Evolutionary conservation across 2,113 vertebrate species (phyloP), one percentile per base, ranked within the genome.

Genomic region (Willisornis vidua): DNA sequence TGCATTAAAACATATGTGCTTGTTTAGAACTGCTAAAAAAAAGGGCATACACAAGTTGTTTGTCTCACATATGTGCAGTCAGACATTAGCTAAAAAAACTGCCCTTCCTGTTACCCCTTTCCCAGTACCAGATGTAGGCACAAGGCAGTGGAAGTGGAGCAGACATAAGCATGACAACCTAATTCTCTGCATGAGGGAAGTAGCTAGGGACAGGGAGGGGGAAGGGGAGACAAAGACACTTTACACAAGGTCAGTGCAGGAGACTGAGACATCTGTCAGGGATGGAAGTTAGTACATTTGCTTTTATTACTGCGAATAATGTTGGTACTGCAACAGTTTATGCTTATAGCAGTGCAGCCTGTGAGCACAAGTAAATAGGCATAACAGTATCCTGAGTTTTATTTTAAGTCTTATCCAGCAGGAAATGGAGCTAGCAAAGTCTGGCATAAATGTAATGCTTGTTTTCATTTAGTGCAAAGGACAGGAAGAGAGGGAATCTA

Each of bases 71-170:
- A 61, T 87, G 93, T 86, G 92, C 79, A 90, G 72, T 68, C 76
- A 90, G 94, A 86, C 61, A 41, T 68, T 46, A 91, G 85, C 87
- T 91, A 87, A 95, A 87, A 87, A 85, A 94, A 77, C n/a, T 92
- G 87, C 55, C 92, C 95, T 98, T 97, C 92, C 93, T 90, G 71
- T 96, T 94, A 93, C 94, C 84, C 74, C 87, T 93, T 95, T 89
- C 78, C 87, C 80, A 89, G 62, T 25, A 77, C 91, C 90, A 95
- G 93, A 93, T 61, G 76, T 78, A 95, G 82, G 85, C 25, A 90
- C 57, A 94, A 94, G 67, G 52, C 82, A 72, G 46, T 96, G 90
- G 90, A 97, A 97, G 87, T 51, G 26, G 55, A 93, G 63, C 75
- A 97, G 96, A 97, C 95, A 91, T 10, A 96, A 87, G 87, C 94